Conservation (phyloP, 2,888 invertebrate genomes). For the Scaptomyza caliginosa region DNA sequence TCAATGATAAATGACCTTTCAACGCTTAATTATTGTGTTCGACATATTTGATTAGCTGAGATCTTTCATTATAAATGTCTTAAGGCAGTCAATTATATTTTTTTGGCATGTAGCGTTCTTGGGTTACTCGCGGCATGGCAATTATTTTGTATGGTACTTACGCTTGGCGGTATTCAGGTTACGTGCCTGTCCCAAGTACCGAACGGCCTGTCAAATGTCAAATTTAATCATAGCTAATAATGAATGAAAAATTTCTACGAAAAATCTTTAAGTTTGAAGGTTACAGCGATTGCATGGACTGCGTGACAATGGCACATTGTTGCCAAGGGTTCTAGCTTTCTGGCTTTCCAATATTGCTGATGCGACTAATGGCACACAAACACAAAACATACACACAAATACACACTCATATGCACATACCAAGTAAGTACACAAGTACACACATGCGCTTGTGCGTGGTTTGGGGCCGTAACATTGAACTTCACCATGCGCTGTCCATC, state of each 20-base stretch:
- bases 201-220: conserved; percentile 57
- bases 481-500: conserved; percentile 61
- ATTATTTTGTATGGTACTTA: conserved; percentile 17
- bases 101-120: conserved; percentile 11
- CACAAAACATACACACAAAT: conserved; percentile 6
- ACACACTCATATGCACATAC: background rate
- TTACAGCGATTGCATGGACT: conserved; percentile 22
- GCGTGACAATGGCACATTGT: conserved; percentile 66
- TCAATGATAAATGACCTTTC: background rate
- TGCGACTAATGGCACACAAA: conserved; percentile 20
- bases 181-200: conserved; percentile 34
- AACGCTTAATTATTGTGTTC: background rate
- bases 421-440: no score
- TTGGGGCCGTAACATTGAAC: conserved; percentile 59
- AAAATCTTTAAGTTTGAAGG: conserved; percentile 27
- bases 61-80: conserved; percentile 21
- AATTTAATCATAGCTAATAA: conserved; percentile 64
- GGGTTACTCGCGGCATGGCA: conserved; percentile 4
- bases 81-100: conserved; percentile 23
- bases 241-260: conserved; percentile 59
- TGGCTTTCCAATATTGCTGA: conserved; percentile 14
- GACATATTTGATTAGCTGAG: background rate
- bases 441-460: background rate
- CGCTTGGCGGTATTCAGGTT: conserved; percentile 24
- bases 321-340: conserved; percentile 5